Evolutionary conservation across 1,140 invertebrate species (phyloP).

Genomic region (Probaryconus sp.): DNA sequence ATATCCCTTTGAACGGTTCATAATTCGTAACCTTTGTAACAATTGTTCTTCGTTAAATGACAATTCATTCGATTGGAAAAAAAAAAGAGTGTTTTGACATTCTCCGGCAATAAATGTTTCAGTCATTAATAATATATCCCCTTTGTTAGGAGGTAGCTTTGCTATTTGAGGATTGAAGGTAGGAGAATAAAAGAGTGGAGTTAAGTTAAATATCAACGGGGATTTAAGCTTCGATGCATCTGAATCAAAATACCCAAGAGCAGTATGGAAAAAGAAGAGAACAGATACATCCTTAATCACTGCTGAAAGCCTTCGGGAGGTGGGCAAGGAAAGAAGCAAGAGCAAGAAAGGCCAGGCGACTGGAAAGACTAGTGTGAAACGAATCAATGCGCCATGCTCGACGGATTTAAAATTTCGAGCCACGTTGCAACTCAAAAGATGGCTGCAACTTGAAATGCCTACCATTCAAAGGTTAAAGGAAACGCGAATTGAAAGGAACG

Average conservation of each 20-base stretch:
- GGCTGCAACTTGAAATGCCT: no score
- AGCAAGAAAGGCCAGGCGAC: conserved; percentile 27
- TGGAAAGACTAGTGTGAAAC: conserved; percentile 47
- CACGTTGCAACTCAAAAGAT: conserved; percentile 33
- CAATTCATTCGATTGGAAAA: no score
- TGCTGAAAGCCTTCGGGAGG: conserved; percentile 54
- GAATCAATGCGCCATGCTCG: conserved; percentile 42
- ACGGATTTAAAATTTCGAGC: conserved; percentile 25
- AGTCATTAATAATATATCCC: no score
- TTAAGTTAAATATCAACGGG: conserved; percentile 48
- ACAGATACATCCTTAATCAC: conserved; percentile 58
- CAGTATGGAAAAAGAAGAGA: conserved; percentile 49
- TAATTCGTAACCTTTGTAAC: no score
- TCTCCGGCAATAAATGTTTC: no score
- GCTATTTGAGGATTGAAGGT: no score
- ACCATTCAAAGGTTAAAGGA: conserved; percentile 39
- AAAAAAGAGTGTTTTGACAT: no score
- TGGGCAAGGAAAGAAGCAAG: conserved; percentile 31
- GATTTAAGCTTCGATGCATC: conserved; percentile 46
- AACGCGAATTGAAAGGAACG: conserved; percentile 34
- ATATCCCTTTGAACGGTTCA: no score
- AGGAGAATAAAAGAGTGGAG: conserved; percentile 35
- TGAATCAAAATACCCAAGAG: conserved; percentile 38
- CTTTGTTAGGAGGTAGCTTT: no score
- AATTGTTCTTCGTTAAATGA: no score